Base-by-base conservation (phyloP, 2,797 vertebrate genomes). In the Schizopygopsis malacanthus region DNA sequence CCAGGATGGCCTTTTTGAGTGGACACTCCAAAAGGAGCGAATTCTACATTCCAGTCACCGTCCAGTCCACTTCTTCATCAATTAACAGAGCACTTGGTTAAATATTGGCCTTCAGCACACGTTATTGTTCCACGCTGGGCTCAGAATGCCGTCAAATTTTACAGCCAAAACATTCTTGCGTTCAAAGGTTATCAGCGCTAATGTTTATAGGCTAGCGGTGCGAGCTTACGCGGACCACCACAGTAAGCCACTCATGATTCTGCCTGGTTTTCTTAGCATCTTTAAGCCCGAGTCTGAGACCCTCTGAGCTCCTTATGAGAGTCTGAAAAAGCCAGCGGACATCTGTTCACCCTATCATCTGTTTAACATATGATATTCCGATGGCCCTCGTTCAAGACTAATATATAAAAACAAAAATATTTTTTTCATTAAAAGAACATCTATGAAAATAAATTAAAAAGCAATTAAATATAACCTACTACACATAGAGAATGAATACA, bases 331-430 rank as follows among this genome's bases (percentile, higher is more conserved):
- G 92, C 92, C 92, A 90, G 80, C 85, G 90, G 93, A 87, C 93
- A 94, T 94, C 93, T 95, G 92, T 93, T 94, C 93, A 93, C 92
- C 88, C 91, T 90, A 88, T 92, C 91, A 82, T 90, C 92, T 87
- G 89, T 88, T 89, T 89, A 89, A 91, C 82, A 78, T 86, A 88
- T 90, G 91, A 93, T 92, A 91, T 88, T 88, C 81, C 41, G 16
- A 45, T 56, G 12, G 39, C 75, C 56, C 83, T 25, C 50, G 18
- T 39, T n/a, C 65, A 54, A 33, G 22, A 59, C 82, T 79, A 28
- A 63, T 78, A 33, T n/a, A 28, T 25, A 79, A 52, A 79, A 50
- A 52, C 75, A 50, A 22, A 50, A 39, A 20, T n/a, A n/a, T 47
- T n/a, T 47, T 47, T 73, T 76, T 76, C 16, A 22, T 84, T 37